These are phyloP conservation scores for Polymixis lichenea DNA, from an alignment of 2,888 invertebrate genomes.

Conservation along the genomic window DNA sequence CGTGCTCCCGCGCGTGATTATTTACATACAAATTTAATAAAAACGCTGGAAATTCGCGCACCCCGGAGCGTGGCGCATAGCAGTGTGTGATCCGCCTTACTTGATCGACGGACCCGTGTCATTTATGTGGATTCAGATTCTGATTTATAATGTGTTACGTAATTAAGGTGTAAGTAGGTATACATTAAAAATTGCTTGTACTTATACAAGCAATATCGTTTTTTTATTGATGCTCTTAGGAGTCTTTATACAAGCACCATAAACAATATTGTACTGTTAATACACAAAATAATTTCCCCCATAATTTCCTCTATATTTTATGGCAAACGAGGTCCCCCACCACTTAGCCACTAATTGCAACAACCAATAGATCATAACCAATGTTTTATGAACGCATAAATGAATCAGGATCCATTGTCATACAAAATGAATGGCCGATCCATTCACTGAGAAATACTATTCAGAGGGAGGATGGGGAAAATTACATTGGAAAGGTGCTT, in stretches of 20 bases:
- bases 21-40: no score
- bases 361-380: slow-evolving; percentile 49
- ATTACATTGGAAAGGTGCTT: slow-evolving; percentile 32
- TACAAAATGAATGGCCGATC: slow-evolving; percentile 64
- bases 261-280: not conserved
- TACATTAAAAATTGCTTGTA: no score
- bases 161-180: no score
- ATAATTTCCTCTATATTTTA: slow-evolving; percentile 25
- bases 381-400: slow-evolving; percentile 57
- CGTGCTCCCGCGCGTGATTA: no score
- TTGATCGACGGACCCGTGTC: no score
- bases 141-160: no score
- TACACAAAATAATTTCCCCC: not conserved
- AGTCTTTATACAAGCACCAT: not conserved
- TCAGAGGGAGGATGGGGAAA: slow-evolving; percentile 21
- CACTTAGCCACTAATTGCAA: slow-evolving; percentile 25
- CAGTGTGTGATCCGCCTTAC: no score
- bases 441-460: slow-evolving; percentile 59
- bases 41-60: no score
- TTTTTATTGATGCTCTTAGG: not conserved
- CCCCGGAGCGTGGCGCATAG: no score
- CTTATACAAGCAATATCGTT: no score
- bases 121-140: no score
- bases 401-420: slow-evolving; percentile 64
- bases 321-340: not conserved